Base-by-base conservation (phyloP, 2,113 vertebrate species). In the Thalassarche chlororhynchos region DNA sequence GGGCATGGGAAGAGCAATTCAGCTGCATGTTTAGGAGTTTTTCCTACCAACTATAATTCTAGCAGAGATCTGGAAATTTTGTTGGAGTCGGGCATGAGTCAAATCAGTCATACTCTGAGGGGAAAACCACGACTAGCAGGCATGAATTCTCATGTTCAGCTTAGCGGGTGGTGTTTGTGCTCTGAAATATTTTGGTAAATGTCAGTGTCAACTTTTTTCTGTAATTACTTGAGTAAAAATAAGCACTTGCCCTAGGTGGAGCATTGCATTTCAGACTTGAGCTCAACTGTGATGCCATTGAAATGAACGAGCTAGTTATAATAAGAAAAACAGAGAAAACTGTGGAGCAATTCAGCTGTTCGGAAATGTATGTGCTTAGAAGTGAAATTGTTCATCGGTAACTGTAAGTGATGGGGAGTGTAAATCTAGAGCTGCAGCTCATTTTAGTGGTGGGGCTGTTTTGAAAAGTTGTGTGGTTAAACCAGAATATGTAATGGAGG, bases 161-260 rank as follows among this genome's bases (percentile, higher is more conserved):
- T 72, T 75, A 62, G 89, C 5, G 18, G 55, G 87, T 95, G 78
- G 68, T 88, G 85, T 4, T 88, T 93, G 58, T 87, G 84, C 64
- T 77, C 84, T 62, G 78, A 94, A 93, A 89, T 95, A 95, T 93
- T 96, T 96, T 91, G 85, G 91, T 96, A 95, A 97, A 96, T 86
- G 91, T 93, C 89, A 97, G 54, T 6, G 49, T 89, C 70, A 44
- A 89, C 52, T 85, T 93, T 90, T 89, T 95, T 89, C 74, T 85
- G 91, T 90, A 94, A 94, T 94, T 91, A 69, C 80, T 75, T 44
- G n/a, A 82, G 90, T 91, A 93, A 97, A 95, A 97, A 96, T 93
- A 97, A 94, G 87, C 85, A 89, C 87, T 95, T 79, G 51, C 57
- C 76, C 32, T 89, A 89, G 89, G 84, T 94, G 75, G 87, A 96